Conservation (phyloP, 1,140 invertebrate species). For the Leucophenga varia region DNA sequence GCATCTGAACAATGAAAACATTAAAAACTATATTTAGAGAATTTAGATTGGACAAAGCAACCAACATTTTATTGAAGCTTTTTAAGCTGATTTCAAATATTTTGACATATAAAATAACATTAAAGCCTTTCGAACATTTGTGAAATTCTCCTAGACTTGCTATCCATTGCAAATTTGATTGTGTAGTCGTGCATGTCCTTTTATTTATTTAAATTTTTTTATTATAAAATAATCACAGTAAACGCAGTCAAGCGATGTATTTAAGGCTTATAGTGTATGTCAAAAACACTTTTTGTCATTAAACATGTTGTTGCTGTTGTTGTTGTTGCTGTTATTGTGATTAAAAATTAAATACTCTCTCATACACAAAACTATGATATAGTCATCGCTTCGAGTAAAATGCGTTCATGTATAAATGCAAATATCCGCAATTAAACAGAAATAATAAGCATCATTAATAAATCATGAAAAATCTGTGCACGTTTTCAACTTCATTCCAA, state of each 20-base stretch:
- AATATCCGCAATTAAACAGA: constrained; percentile 49
- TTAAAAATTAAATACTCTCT: not conserved
- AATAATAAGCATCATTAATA: constrained; percentile 53
- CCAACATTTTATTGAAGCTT: not conserved
- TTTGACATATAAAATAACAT: constrained; percentile 10
- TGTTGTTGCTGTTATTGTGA: constrained; percentile 30
- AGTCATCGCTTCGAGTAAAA: no score
- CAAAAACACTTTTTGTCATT: no score
- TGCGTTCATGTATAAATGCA: constrained; percentile 25
- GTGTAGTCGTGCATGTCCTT: constrained; percentile 6
- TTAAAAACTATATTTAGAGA: no score
- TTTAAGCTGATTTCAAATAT: constrained; percentile 18
- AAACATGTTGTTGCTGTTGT: constrained; percentile 26
- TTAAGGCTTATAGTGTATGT: constrained; percentile 17
- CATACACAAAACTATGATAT: constrained; percentile 8
- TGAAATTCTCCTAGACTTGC: no score
- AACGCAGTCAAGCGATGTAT: not conserved
- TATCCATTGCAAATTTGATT: no score
- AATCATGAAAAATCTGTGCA: constrained; percentile 37
- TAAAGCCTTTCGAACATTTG: constrained; percentile 32
- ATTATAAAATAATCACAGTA: constrained; percentile 24
- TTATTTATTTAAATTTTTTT: constrained; percentile 40
- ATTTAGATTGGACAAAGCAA: no score
- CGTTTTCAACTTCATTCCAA: not conserved
- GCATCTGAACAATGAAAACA: no score